These are phyloP conservation scores for Tetramorium alpestre DNA, from an alignment of 1,140 invertebrate genomes.

Conservation along the genomic window DNA sequence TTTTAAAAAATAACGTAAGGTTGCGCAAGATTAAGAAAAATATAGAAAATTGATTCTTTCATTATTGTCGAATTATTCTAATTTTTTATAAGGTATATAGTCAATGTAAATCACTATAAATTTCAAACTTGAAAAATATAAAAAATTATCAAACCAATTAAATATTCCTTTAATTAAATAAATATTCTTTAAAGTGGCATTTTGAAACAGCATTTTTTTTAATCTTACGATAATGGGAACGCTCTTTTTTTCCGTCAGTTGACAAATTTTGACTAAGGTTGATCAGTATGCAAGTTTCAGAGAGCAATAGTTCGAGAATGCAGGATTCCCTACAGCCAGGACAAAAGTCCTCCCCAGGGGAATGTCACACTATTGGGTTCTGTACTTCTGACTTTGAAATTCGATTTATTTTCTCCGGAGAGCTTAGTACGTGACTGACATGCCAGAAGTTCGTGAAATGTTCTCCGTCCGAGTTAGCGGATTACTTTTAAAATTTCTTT, in stretches of 20 bases:
- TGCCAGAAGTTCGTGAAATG: not conserved
- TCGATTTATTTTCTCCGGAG: constrained; percentile 39
- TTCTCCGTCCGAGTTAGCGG: not conserved
- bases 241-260: not conserved
- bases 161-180: not conserved
- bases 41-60: constrained; percentile 5
- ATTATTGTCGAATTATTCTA: not conserved
- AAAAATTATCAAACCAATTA: not conserved
- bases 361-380: constrained; percentile 24
- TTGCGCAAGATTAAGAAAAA: constrained; percentile 23
- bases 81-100: not conserved
- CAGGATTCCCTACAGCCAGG: not conserved
- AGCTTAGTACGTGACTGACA: constrained; percentile 35
- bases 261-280: not conserved
- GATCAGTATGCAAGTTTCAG: constrained; percentile 10
- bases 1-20: constrained; percentile 17
- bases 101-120: not conserved
- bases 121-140: not conserved
- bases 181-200: not conserved
- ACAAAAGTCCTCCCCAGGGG: not conserved
- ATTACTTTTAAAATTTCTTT: constrained; percentile 21
- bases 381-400: constrained; percentile 49
- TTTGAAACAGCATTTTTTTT: not conserved
- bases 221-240: not conserved
- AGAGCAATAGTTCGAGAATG: not conserved